phyloP scores from a whole-genome alignment of 2,797 vertebrate species.

The Betta splendens region DNA sequence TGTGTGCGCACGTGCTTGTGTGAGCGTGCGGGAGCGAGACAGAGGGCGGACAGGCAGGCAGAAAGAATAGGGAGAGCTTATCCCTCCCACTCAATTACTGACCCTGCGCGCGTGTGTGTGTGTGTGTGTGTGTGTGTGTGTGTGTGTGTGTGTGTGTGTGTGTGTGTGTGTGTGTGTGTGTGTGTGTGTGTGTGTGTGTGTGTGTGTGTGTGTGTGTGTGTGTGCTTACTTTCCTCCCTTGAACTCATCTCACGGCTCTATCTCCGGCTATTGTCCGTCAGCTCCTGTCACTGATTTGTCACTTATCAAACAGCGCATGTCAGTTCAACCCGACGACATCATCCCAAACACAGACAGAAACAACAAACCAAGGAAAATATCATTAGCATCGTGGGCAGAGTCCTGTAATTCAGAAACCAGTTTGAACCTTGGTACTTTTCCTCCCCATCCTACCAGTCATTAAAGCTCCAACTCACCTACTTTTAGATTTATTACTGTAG shows the following conservation, averaged over 20 bases:
- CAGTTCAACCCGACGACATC: constrained; percentile 47
- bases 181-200: neutral
- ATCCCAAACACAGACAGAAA: constrained; percentile 11
- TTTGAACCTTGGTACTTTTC: too few species aligned
- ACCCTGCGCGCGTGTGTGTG: constrained; percentile 47
- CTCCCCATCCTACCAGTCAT: too few species aligned
- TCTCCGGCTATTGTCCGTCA: constrained; percentile 66
- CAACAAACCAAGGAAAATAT: neutral
- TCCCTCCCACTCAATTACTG: constrained; percentile 73
- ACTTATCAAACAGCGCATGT: constrained; percentile 55
- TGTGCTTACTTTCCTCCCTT: constrained; percentile 8
- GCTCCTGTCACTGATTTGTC: constrained; percentile 58
- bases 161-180: constrained; percentile 30
- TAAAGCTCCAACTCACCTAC: too few species aligned
- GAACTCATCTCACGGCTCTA: constrained; percentile 48
- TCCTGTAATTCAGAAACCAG: too few species aligned
- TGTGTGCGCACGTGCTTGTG: neutral
- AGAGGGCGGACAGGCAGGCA: constrained; percentile 21
- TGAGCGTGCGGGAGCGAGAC: constrained; percentile 3
- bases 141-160: constrained; percentile 5
- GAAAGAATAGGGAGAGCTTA: constrained; percentile 54
- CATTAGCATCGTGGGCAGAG: neutral
- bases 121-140: constrained; percentile 26
- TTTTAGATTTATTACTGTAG: too few species aligned
- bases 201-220: neutral